Percentiles rank a stretch among this genome's conserved stretches.
phyloP scores from a whole-genome alignment of 2,797 vertebrate genomes.

The Chelonia mydas region DNA sequence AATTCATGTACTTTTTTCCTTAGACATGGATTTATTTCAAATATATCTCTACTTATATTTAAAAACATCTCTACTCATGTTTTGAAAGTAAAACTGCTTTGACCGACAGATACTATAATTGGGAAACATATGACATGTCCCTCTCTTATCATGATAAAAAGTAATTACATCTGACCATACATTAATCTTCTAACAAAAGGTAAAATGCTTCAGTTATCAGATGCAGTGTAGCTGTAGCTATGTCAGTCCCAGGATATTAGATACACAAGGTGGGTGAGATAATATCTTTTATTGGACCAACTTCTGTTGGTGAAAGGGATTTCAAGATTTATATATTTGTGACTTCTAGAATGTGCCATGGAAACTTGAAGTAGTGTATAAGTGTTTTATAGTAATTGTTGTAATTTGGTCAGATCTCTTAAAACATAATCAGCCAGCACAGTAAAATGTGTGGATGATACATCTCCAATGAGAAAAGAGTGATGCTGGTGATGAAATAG shows the following conservation, averaged over 20 bases:
- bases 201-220: neutral
- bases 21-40: neutral
- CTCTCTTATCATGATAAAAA: neutral
- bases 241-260: neutral
- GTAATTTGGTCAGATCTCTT: neutral
- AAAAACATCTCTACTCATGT: neutral
- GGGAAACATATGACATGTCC: neutral
- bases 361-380: accelerated
- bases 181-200: neutral
- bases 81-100: accelerated
- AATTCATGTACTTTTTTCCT: neutral
- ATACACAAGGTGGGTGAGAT: neutral
- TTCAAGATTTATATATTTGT: neutral
- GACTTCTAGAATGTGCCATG: neutral
- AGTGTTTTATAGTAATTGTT: neutral
- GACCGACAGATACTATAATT: accelerated
- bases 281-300: neutral
- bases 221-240: neutral
- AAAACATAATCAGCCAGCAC: neutral
- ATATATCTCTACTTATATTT: neutral
- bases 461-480: neutral
- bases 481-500: neutral
- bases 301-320: neutral
- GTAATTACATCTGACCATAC: neutral
- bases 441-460: neutral